Conservation (phyloP, 2,888 invertebrate species). For the Drosophila colorata region DNA sequence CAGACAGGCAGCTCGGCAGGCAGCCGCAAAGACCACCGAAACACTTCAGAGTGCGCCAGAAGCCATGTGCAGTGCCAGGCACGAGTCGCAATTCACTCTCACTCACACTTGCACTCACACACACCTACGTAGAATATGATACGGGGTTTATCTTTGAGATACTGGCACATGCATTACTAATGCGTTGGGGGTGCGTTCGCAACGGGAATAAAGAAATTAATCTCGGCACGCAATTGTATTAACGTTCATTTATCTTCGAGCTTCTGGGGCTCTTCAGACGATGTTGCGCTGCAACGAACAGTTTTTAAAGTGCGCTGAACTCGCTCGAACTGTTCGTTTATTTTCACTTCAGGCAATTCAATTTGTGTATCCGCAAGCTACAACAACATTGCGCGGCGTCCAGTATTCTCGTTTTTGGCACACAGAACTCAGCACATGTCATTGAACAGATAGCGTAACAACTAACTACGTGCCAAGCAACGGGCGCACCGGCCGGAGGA, state of each 20-base stretch:
- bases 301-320: slow-evolving; percentile 76
- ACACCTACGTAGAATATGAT: slow-evolving; percentile 3
- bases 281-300: slow-evolving; percentile 58
- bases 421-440: slow-evolving; percentile 69
- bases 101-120: background rate
- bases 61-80: slow-evolving; percentile 55
- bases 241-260: slow-evolving; percentile 34
- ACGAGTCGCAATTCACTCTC: slow-evolving; percentile 38
- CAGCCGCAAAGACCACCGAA: slow-evolving; percentile 8
- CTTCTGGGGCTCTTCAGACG: slow-evolving; percentile 25
- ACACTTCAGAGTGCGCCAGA: slow-evolving; percentile 14
- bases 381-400: slow-evolving; percentile 62
- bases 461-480: slow-evolving; percentile 60
- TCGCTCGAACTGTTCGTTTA: slow-evolving; percentile 34
- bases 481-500: slow-evolving; percentile 3
- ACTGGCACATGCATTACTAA: slow-evolving; percentile 37
- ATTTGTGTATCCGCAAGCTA: slow-evolving; percentile 60
- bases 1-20: slow-evolving; percentile 16
- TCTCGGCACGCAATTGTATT: slow-evolving; percentile 69
- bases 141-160: slow-evolving; percentile 50
- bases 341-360: slow-evolving; percentile 46
- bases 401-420: slow-evolving; percentile 67
- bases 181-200: slow-evolving; percentile 49
- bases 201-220: slow-evolving; percentile 63
- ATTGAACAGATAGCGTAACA: slow-evolving; percentile 67